phyloP scores from a whole-genome alignment of 2,888 invertebrate species.

The Zonitis immaculata region DNA sequence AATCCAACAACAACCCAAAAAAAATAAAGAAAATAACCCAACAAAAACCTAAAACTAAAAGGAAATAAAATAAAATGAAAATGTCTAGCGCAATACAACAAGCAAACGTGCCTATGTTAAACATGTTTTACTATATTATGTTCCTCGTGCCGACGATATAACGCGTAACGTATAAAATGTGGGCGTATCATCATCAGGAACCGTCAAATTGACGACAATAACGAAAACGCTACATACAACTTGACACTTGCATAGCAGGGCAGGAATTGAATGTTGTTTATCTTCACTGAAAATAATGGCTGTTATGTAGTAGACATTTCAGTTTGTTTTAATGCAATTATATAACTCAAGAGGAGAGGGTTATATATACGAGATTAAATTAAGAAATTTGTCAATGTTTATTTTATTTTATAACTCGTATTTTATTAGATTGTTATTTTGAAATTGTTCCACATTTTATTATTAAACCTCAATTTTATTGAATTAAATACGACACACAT shows the following conservation, averaged over 20 bases:
- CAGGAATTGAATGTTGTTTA: conserved; percentile 32
- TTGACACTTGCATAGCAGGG: conserved; percentile 28
- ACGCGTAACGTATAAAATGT: conserved; percentile 6
- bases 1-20: no score
- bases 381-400: no score
- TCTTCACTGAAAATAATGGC: conserved; percentile 37
- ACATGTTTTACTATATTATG: conserved; percentile 15
- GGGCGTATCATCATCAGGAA: conserved; percentile 27
- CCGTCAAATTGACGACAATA: conserved; percentile 11
- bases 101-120: conserved; percentile 24
- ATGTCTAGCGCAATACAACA: conserved; percentile 2
- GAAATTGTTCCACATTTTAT: not conserved
- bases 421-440: not conserved
- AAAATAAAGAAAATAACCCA: not conserved
- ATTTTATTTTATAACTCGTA: no score
- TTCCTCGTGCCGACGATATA: conserved; percentile 19
- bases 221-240: conserved; percentile 2
- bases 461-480: not conserved
- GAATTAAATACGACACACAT: not conserved
- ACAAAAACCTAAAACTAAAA: no score
- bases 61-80: no score
- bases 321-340: not conserved
- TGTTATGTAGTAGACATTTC: conserved; percentile 22
- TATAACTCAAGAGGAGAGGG: no score
- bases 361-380: no score